Base-by-base conservation (phyloP, 2,797 vertebrate species). In the Intellagama lesueurii region DNA sequence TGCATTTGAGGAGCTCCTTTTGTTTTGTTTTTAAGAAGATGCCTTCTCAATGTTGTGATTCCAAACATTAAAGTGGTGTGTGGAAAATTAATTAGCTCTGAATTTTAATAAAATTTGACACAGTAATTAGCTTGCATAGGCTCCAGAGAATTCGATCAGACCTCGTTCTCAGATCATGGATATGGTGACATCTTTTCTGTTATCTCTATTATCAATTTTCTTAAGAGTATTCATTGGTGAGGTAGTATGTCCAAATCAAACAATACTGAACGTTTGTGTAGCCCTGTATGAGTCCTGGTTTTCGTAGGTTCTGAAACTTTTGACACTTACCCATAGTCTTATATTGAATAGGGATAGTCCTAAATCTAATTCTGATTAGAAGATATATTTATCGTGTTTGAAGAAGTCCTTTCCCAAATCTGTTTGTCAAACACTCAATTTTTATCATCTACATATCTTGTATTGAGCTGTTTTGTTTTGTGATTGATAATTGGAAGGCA, bases 121-220 rank as follows among this genome's bases (percentile, higher is more conserved):
- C 30, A 86, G 70, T 91, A 91, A 86, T 91, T 91, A 85, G 77
- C 44, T 11, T 78, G 85, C 70, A 81, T 47, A 91, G 60, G 49
- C 87, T 11, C 77, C n/a, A 44, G 52, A 40, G 32, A 35, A 72
- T 78, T 60, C 83, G 85, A 83, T 1, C 14, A 60, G 30, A n/a
- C 7, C 76, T 89, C 30, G 2, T 87, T n/a, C 12, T 3, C 40
- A 44, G 22, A 44, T 79, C 2, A 70, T 0, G 22, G 1, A 0
- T 9, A 72, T 2, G 72, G 0, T 78, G 86, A 82, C 5, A 35
- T 0, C 7, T 92, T 75, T 86, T 7, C 9, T 73, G 83, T 80
- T 79, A 90, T 49, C 35, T 89, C 81, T 85, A 87, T n/a, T 91
- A 44, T 82, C 84, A 35, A n/a, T 83, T 72, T 90, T 91, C 87